These are phyloP conservation scores for Staurois parvus DNA, from an alignment of 2,797 vertebrate genomes.

Conservation along the genomic window DNA sequence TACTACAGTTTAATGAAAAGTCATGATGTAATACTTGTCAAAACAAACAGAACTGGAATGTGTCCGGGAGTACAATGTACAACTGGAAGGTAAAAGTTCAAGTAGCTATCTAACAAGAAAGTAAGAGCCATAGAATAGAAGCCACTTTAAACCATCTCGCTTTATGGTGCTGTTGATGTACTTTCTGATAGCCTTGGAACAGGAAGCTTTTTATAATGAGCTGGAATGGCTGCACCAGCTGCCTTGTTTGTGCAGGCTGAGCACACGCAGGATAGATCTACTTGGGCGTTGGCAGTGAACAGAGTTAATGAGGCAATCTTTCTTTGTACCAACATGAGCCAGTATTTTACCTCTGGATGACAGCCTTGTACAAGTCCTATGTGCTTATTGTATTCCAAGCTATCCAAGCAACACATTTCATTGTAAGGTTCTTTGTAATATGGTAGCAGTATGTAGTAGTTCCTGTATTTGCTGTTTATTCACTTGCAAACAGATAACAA, in stretches of 20 bases:
- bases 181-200: slow-evolving; percentile 29
- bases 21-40: neutral
- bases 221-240: neutral
- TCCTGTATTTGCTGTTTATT: neutral
- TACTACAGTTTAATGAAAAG: neutral
- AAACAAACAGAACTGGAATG: neutral
- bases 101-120: neutral
- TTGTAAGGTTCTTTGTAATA: neutral
- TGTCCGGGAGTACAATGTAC: neutral
- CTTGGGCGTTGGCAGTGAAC: slow-evolving; percentile 40
- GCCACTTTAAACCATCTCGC: neutral
- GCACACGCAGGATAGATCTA: slow-evolving; percentile 28
- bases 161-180: slow-evolving; percentile 2
- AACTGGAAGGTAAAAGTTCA: neutral
- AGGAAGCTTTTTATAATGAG: slow-evolving; percentile 48
- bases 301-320: slow-evolving; percentile 20
- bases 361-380: neutral
- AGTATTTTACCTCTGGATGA: neutral
- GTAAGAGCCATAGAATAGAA: neutral
- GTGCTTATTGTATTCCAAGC: neutral
- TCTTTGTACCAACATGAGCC: slow-evolving; percentile 40
- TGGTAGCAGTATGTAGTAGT: neutral
- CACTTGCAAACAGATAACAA: neutral
- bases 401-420: neutral
- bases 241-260: slow-evolving; percentile 25